Conservation (phyloP, 2,888 invertebrate species). For the Sinhomidia bicolor region DNA sequence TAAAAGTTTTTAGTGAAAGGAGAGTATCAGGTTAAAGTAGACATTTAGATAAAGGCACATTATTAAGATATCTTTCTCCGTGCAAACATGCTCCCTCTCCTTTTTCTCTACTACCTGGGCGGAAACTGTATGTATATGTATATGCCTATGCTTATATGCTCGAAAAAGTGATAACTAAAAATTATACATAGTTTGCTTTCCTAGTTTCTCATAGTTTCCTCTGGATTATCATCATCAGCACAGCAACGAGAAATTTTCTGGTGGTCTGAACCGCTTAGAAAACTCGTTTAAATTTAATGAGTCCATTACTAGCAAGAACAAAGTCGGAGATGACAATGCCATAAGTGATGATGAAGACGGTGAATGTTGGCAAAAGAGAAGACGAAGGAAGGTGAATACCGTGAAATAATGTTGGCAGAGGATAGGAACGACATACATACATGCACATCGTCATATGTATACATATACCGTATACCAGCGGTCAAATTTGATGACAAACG, state of each 20-base stretch:
- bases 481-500: too few species aligned
- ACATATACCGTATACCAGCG: too few species aligned
- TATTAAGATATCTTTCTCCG: neutral
- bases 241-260: slow-evolving; percentile 55
- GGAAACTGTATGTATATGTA: neutral
- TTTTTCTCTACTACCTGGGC: too few species aligned
- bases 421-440: neutral
- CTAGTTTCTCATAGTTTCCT: slow-evolving; percentile 1
- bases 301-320: slow-evolving; percentile 61
- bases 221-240: neutral
- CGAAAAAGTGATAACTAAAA: neutral
- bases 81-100: too few species aligned
- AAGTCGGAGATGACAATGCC: neutral
- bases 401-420: neutral
- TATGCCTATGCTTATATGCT: neutral
- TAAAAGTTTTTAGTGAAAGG: neutral
- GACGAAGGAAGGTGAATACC: neutral
- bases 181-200: too few species aligned
- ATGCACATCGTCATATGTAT: too few species aligned
- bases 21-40: neutral
- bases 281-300: slow-evolving; percentile 73
- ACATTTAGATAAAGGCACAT: neutral
- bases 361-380: neutral
- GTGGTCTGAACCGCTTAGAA: slow-evolving; percentile 64
- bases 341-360: neutral